Evolutionary conservation across 2,888 invertebrate species (phyloP), one percentile per base, ranked within the genome.

Genomic region (Mechanitis messenoides): DNA sequence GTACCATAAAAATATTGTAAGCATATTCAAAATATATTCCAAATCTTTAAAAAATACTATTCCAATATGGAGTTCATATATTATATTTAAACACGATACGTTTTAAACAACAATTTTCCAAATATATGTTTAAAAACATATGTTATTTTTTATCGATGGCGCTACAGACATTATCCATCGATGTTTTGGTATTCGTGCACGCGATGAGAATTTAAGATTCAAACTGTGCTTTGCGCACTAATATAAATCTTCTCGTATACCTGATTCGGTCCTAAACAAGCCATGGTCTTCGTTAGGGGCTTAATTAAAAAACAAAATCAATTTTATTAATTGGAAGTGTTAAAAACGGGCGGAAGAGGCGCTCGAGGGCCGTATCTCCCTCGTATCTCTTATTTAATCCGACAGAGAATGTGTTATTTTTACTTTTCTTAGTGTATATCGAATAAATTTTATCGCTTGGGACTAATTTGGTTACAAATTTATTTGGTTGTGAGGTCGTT

Each of bases 381-480:
- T 84, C 88, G 84, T 89, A 89, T 89, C 88, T 89, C 84, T 84
- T 85, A 81, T 85, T 90, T 88, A 88, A 89, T 88, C 88, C 87
- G 88, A 87, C 87, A 85, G 81, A 75, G 85, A 88, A 88, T 89
- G 89, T 88, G 88, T 90, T 89, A 89, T 89, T 90, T 90, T 88
- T 89, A 88, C 88, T 89, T 83, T 83, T 78, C 85, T 85, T 85
- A 82, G 84, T 84, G 87, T 85, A 87, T 88, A 84, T 87, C 87
- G 85, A 88, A 90, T 89, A 89, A 89, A 90, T 90, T 90, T 89
- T 90, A 90, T 90, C 90, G 83, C 81, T 81, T 70, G 85, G 83
- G 88, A 88, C 89, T 90, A 90, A 90, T 90, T 90, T 89, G 89
- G 90, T 89, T 90, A 90, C 90, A 89, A 90, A 90, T 90, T 90